Evolutionary conservation across 2,888 invertebrate species (phyloP).

Genomic region (Apoda limacodes): DNA sequence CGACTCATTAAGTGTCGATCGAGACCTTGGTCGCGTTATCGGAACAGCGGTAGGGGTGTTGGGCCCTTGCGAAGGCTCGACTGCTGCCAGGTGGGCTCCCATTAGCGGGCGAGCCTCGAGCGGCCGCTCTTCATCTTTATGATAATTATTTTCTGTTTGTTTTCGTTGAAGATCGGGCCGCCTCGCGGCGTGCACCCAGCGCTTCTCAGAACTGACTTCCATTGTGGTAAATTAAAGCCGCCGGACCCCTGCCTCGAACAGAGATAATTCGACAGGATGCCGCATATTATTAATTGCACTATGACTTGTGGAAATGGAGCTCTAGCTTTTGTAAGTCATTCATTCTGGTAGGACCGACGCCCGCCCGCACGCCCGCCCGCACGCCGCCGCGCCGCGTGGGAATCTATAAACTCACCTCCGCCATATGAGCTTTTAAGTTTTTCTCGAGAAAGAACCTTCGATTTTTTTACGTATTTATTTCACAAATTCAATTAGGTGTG

Average conservation of each 20-base stretch:
- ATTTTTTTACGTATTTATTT: conserved; percentile 28
- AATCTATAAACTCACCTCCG: conserved; percentile 38
- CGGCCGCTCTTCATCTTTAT: conserved; percentile 70
- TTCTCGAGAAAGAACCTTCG: conserved; percentile 26
- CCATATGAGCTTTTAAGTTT: conserved; percentile 38
- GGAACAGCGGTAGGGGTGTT: conserved; percentile 22
- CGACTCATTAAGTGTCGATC: background rate
- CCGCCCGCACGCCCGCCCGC: too few relatives aligned
- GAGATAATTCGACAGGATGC: conserved; percentile 71
- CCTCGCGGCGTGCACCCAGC: conserved; percentile 46
- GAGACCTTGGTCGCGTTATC: conserved; percentile 1
- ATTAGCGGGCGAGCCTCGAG: conserved; percentile 61
- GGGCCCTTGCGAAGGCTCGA: conserved; percentile 23
- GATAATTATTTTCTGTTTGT: conserved; percentile 71
- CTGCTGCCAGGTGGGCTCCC: conserved; percentile 63
- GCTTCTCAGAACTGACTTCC: conserved; percentile 67
- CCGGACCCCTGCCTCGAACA: conserved; percentile 67
- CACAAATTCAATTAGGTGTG: conserved; percentile 28
- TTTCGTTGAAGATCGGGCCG: conserved; percentile 67
- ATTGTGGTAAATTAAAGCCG: conserved; percentile 70
- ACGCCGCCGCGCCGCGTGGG: conserved; percentile 49
- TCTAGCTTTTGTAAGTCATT: conserved; percentile 67
- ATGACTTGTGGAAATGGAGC: conserved; percentile 69
- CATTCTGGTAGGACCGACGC: conserved; percentile 49
- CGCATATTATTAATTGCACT: conserved; percentile 71